Evolutionary conservation across 2,888 invertebrate genomes (phyloP), one percentile per base, ranked within the genome.

Genomic region (Lobophora halterata): DNA sequence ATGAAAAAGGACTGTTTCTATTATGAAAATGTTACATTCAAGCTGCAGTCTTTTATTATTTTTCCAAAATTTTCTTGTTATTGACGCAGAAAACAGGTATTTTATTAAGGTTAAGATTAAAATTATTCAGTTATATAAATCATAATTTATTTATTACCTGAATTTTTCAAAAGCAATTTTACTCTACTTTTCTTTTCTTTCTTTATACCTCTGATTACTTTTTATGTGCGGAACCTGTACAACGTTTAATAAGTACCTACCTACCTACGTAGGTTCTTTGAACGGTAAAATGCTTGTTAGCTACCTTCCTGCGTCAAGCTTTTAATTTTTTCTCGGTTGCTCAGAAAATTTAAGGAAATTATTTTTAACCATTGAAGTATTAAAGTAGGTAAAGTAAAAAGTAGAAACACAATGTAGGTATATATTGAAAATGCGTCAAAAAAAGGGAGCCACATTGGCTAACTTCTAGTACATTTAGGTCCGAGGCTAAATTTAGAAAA

Each of bases 251-350:
- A 28, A n/a, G n/a, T n/a, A n/a, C n/a, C n/a, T n/a, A n/a, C n/a
- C n/a, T n/a, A n/a, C n/a, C n/a, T 32, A 39, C 46, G 44, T 26
- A 49, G 28, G 27, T 46, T 38, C 46, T 49, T 46, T 45, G 46
- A 39, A 35, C 21, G 17, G 35, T 17, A 38, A 36, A 46, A 42
- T 40, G 40, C 48, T 51, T 46, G 44, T 49, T 46, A 51, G 24
- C 36, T 18, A 25, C 35, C 32, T 49, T 48, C 31, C 28, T 24
- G 8, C 26, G 33, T 41, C 34, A 35, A 30, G 40, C 14, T 28
- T 37, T 35, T 24, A 30, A 29, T 30, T 37, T 36, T 31, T 33
- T 24, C 32, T 23, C 8, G n/a, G 32, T 21, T 30, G 8, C n/a
- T 19, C 6, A 1, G 1, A 8, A 8, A 13, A 26, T 27, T 27